Evolutionary conservation across 2,888 invertebrate species (phyloP), one percentile per base, ranked within the genome.

Genomic region (Punctoribates punctum): DNA sequence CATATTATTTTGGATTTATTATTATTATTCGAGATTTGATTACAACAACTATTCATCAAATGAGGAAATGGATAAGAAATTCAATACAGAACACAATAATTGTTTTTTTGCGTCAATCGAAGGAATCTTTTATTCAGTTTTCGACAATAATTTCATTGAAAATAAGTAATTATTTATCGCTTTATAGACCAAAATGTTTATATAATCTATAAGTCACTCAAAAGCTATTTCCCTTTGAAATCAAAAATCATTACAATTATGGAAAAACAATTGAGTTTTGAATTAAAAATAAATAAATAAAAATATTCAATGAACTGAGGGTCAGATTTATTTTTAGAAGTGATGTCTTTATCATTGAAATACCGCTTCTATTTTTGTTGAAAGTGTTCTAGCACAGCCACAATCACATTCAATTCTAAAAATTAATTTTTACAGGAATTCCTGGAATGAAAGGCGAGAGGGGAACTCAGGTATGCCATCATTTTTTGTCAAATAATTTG

Each of bases 381-480:
- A 54, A 54, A n/a, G n/a, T 54, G 15, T 46, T 46, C 1, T 9
- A 9, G n/a, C n/a, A 9, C 2, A 11, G 8, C 46, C 8, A 46
- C 15, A 46, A 46, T 46, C 8, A 46, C 8, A 11, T 54, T 27
- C 9, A 62, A 1, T 62, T 27, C 11, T 62, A 27, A 62, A 23
- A 27, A 23, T 70, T 42, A 17, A 17, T 20, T 11, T 70, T 1
- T 42, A 9, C 20, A 70, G 70, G 70, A 6, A 70, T 70, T 42
- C 38, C 17, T 42, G 70, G 70, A 34, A 23, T 46, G 34, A 70
- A 70, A 70, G 70, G 70, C 3, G 70, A 70, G 23, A 20, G 70
- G 9, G 70, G 70, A 38, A 11, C 20, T 23, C 70, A 70, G 70
- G 70, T 70, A 38, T 67, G 17, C 29, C 27, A 27, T 25, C 20